Conservation (phyloP, 2,797 vertebrate species). For the Coracias cyanogaster region DNA sequence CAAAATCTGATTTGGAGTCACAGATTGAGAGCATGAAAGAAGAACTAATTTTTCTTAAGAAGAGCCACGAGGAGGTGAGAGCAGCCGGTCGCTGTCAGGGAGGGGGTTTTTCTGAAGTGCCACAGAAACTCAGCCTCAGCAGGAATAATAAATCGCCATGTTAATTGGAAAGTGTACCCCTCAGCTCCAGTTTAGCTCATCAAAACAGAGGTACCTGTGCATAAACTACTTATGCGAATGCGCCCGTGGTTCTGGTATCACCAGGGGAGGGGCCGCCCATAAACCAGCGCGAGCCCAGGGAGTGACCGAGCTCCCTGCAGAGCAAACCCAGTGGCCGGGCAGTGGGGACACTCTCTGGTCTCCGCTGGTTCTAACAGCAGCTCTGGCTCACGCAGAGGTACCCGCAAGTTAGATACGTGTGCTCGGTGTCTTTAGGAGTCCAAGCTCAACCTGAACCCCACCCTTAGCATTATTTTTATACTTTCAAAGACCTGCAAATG, state of each 20-base stretch:
- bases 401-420: too few relatives aligned
- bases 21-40: slow-evolving; percentile 74
- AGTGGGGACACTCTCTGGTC: not conserved
- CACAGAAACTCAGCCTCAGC: not conserved
- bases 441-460: not conserved
- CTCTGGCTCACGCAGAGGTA: not conserved
- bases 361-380: not conserved
- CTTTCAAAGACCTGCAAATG: not conserved
- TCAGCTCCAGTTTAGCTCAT: not conserved
- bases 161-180: not conserved
- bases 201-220: not conserved
- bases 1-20: slow-evolving; percentile 67
- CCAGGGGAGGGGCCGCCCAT: not conserved
- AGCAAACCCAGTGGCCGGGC: not conserved
- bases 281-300: not conserved
- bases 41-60: slow-evolving; percentile 73
- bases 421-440: not conserved
- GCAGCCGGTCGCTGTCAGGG: not conserved
- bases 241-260: not conserved
- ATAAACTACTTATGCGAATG: not conserved
- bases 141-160: not conserved
- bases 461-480: not conserved
- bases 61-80: slow-evolving; percentile 79
- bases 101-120: not conserved
- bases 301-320: not conserved